Conservation (phyloP, 2,797 vertebrate species). For the Allobates femoralis region DNA sequence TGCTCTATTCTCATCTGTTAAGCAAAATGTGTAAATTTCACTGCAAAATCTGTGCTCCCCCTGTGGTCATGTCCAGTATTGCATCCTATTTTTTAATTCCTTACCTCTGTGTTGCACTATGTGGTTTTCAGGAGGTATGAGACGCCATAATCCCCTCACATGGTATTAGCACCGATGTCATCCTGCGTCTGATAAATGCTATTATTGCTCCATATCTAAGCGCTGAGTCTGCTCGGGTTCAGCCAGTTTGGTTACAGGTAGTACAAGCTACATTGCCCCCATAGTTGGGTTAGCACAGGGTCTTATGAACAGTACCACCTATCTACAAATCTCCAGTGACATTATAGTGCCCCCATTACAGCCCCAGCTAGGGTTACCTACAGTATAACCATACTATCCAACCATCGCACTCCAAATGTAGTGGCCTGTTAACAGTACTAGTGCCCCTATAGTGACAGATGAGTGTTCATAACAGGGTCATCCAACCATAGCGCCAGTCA, state of each 20-base stretch:
- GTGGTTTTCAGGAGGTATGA: background rate
- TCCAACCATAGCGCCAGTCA: background rate
- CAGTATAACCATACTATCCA: background rate
- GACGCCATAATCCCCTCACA: no score
- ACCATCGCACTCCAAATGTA: background rate
- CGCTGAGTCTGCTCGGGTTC: no score
- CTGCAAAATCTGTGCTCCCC: background rate
- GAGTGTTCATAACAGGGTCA: background rate
- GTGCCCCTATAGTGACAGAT: no score
- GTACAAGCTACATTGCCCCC: background rate
- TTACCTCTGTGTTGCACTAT: background rate
- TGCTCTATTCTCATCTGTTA: background rate
- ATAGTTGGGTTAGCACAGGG: background rate
- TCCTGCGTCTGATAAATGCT: no score
- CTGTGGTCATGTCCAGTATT: background rate
- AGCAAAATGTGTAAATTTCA: background rate
- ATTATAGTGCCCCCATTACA: background rate
- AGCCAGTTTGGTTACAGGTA: background rate
- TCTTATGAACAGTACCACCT: background rate
- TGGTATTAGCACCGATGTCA: no score
- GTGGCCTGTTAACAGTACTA: no score
- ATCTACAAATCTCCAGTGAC: background rate
- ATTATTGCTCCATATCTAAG: no score
- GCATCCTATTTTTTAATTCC: background rate
- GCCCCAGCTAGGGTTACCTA: no score